Evolutionary conservation across 2,888 invertebrate species (phyloP).

Genomic region (Macrosoma leucophasiata): DNA sequence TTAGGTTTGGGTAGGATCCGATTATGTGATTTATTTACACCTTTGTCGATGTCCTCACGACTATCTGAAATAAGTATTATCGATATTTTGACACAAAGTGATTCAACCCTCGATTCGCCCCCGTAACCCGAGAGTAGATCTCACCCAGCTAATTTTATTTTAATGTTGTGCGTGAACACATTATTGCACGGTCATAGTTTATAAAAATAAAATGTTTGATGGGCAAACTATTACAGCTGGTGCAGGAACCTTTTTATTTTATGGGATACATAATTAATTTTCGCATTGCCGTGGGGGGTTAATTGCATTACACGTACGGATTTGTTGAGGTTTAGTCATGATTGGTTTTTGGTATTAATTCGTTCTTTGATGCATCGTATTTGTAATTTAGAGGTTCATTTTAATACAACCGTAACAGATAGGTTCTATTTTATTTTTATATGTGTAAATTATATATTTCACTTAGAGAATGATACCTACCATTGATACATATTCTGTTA

Average conservation of each 20-base stretch:
- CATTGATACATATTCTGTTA: no score
- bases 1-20: constrained; percentile 40
- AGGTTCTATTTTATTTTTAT: no score
- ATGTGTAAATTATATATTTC: no score
- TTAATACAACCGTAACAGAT: no score
- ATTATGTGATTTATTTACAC: constrained; percentile 60
- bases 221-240: constrained; percentile 63
- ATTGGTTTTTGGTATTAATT: constrained; percentile 31
- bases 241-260: constrained; percentile 49
- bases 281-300: constrained; percentile 40
- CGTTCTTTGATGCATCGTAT: no score
- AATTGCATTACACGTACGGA: constrained; percentile 55
- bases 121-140: constrained; percentile 41
- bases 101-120: constrained; percentile 46
- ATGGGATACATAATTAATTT: constrained; percentile 63
- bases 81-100: constrained; percentile 62
- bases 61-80: constrained; percentile 57
- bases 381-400: no score
- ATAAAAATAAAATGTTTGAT: constrained; percentile 58
- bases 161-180: constrained; percentile 69
- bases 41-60: constrained; percentile 36
- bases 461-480: no score
- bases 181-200: constrained; percentile 66
- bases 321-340: constrained; percentile 45
- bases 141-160: constrained; percentile 62